Evolutionary conservation across 2,888 invertebrate species (phyloP).

Genomic region (Hydrotaea diabolus): DNA sequence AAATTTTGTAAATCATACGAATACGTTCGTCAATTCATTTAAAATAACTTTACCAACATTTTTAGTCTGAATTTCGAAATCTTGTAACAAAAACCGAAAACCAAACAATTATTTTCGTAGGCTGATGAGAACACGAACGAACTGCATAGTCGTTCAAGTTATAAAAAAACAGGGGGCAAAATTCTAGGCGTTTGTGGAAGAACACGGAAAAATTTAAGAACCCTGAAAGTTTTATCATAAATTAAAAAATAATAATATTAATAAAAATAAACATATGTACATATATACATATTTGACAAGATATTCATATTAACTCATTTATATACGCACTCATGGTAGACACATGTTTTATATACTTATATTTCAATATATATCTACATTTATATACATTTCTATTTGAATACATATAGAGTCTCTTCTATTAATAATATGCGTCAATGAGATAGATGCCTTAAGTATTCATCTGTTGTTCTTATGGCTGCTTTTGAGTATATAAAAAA

Average conservation of each 20-base stretch:
- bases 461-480: background rate
- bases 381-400: background rate
- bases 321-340: too few relatives aligned
- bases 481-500: background rate
- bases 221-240: background rate
- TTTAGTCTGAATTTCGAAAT: too few relatives aligned
- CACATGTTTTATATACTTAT: background rate
- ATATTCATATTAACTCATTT: background rate
- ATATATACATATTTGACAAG: background rate
- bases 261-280: background rate
- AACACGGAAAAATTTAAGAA: background rate
- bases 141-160: too few relatives aligned
- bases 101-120: too few relatives aligned
- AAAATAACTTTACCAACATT: too few relatives aligned
- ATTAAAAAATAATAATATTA: background rate
- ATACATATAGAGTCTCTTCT: background rate
- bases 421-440: constrained; percentile 7
- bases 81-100: too few relatives aligned
- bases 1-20: too few relatives aligned
- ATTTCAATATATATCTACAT: too few relatives aligned
- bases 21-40: too few relatives aligned
- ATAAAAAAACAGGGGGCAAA: too few relatives aligned
- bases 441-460: background rate
- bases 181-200: too few relatives aligned
- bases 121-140: too few relatives aligned